phyloP scores from a whole-genome alignment of 2,888 invertebrate genomes.

The Ophion ellenae region DNA sequence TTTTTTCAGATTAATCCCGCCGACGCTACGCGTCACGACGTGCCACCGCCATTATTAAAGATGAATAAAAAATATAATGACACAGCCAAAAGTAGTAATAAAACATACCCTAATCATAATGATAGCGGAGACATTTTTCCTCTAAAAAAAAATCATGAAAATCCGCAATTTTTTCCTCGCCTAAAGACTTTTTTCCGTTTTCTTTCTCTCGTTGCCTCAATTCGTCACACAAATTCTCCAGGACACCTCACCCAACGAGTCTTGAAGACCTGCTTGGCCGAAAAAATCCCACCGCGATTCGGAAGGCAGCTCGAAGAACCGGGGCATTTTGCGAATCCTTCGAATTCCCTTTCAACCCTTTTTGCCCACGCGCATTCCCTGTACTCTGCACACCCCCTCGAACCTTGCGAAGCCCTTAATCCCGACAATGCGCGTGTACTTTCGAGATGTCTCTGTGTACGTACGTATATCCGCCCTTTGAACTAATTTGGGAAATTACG shows the following conservation, averaged over 20 bases:
- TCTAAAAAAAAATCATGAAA: no score
- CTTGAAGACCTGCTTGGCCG: background rate
- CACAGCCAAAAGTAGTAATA: no score
- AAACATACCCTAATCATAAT: no score
- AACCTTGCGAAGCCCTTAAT: slow-evolving; percentile 16
- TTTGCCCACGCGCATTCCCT: background rate
- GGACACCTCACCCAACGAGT: slow-evolving; percentile 19
- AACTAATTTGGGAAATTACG: slow-evolving; percentile 34
- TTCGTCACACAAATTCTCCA: slow-evolving; percentile 7
- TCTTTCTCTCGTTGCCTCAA: background rate
- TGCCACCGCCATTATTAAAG: no score
- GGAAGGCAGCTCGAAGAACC: background rate
- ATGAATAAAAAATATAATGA: no score
- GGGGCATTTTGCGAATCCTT: slow-evolving; percentile 24
- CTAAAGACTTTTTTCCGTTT: background rate
- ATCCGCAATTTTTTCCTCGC: no score
- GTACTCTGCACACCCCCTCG: background rate
- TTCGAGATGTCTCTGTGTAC: background rate
- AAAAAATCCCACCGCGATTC: background rate
- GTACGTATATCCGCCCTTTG: slow-evolving; percentile 7
- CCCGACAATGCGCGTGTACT: slow-evolving; percentile 19
- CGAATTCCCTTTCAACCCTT: slow-evolving; percentile 36
- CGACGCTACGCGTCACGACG: no score
- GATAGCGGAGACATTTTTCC: no score
- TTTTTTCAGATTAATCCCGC: no score